Base-by-base conservation (phyloP, 2,113 vertebrate genomes). In the Nipponia nippon region DNA sequence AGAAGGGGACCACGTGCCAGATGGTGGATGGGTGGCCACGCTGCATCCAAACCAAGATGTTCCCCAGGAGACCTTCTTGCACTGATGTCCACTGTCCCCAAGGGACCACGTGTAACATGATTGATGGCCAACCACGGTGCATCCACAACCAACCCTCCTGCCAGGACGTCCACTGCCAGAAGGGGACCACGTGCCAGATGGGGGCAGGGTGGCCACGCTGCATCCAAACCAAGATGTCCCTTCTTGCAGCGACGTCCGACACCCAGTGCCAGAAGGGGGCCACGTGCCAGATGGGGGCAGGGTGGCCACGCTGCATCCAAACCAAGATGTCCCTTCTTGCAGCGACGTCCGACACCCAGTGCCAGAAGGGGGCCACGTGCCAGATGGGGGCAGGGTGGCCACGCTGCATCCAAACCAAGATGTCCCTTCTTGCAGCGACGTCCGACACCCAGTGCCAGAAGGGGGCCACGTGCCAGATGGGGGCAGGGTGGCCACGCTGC, bases 141-240 rank as follows among this genome's bases (percentile, higher is more conserved):
- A n/a, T n/a, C n/a, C 78, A 66, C 0, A 29, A 2, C 11, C 25
- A 17, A 7, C 77, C 32, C 5, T 44, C 62, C 7, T 72, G 70
- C 15, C 3, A 1, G 0, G 12, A 49, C 4, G 2, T 13, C 44
- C 65, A 11, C 0, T 65, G 62, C 13, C 38, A 29, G 27, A 9
- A 65, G 7, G 27, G 42, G 14, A 46, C 26, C n/a, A 71, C 6
- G 4, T 71, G 23, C 1, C 53, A 32, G 53, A 19, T 56, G 17
- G 30, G n/a, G 2, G 13, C 38, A 5, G 49, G 49, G 6, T 40
- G n/a, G 69, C 49, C 69, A 1, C 69, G 6, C 6, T 70, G 67
- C 0, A 5, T 53, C n/a, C 70, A 44, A 32, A 40, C 8, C 20
- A 53, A 53, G 29, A 72, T 9, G 1, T 3, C 47, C 58, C 21